Evolutionary conservation across 2,113 vertebrate species (phyloP), one percentile per base, ranked within the genome.

Genomic region (Strigops habroptila): DNA sequence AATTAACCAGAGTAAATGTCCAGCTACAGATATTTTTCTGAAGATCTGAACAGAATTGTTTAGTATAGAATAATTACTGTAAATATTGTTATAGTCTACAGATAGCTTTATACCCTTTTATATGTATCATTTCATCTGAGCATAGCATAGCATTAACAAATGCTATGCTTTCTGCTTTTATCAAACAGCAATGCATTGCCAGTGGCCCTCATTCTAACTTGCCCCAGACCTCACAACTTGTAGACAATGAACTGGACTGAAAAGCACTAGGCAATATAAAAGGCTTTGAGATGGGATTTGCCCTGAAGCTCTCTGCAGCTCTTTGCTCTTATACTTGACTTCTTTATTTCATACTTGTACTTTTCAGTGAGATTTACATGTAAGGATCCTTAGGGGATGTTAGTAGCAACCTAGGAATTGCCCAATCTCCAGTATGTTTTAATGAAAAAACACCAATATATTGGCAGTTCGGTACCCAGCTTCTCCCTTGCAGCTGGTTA

Each of bases 181-280:
- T 57, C 39, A 53, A 86, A n/a, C 39, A 55, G 39, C 0, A 0
- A 22, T 37, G n/a, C 3, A 59, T 75, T 0, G 0, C 31, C 73
- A 39, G 14, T 43, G 57, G 16, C 21, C 19, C 46, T 81, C 73
- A 17, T 53, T 82, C 46, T 14, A 43, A 39, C 16, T 79, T 67
- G 25, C 18, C 33, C 9, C 35, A 46, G 71, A 64, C 31, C 27
- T 52, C 51, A 25, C 25, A 31, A 53, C 4, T 44, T 52, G 22
- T 48, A 89, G 81, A 23, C 16, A 59, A 37, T 33, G 24, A 73
- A 64, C 31, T 62, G 35, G 25, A 41, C 14, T 48, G 35, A 48
- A 75, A 62, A 37, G 15, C 16, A 30, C 27, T 5, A 60, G 13
- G 19, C 23, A 52, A 30, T 44, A 51, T 14, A 70, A 90, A 82